phyloP scores from a whole-genome alignment of 2,888 invertebrate species.

The Noctuana brunneofusca region DNA sequence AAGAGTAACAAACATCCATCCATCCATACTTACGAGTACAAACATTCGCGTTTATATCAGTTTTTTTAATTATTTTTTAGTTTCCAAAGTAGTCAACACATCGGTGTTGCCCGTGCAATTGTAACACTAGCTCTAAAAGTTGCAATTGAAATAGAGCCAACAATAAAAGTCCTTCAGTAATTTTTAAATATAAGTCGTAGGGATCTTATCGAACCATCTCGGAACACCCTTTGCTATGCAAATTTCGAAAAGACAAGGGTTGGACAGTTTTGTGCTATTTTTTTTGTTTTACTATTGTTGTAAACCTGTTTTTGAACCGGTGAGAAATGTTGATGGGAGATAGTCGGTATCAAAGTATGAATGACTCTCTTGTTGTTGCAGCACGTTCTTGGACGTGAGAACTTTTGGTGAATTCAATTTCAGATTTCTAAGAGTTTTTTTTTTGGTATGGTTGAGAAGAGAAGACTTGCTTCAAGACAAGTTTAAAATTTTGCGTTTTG shows the following conservation, averaged over 20 bases:
- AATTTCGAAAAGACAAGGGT: constrained; percentile 51
- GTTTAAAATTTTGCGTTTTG: no score
- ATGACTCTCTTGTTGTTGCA: constrained; percentile 9
- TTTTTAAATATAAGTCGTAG: constrained; percentile 11
- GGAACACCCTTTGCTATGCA: constrained; percentile 48
- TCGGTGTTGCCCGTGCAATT: no score
- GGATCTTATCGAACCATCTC: constrained; percentile 20
- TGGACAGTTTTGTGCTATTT: constrained; percentile 46
- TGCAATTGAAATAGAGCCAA: constrained; percentile 25
- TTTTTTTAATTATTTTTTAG: no score
- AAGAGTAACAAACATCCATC: no score
- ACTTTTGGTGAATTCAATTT: neutral
- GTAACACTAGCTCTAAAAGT: no score
- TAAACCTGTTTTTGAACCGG: constrained; percentile 41
- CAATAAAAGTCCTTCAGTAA: constrained; percentile 18
- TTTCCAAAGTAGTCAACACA: no score
- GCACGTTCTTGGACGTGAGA: constrained; percentile 22
- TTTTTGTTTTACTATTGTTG: constrained; percentile 47
- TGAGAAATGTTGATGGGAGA: constrained; percentile 3
- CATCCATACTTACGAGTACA: no score
- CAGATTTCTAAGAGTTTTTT: neutral
- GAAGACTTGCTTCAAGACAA: no score
- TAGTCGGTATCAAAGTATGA: neutral
- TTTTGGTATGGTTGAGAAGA: no score
- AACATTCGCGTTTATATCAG: no score